These are phyloP conservation scores for Plagodis dolabraria DNA, from an alignment of 2,888 invertebrate genomes.

Conservation along the genomic window DNA sequence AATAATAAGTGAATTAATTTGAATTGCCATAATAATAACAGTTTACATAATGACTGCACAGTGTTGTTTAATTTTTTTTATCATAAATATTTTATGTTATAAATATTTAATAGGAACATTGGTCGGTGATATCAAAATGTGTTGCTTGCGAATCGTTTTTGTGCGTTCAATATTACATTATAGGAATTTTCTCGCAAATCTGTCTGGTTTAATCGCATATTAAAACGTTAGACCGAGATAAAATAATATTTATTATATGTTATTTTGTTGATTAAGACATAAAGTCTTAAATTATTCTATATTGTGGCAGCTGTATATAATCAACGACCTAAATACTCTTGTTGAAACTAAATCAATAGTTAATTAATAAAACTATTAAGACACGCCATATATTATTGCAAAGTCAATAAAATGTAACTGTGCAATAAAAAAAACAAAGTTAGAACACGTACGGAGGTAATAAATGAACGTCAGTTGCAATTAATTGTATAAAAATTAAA, in stretches of 20 bases:
- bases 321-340: conserved; percentile 26
- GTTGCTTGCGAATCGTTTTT: conserved; percentile 1
- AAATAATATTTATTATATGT: conserved; percentile 31
- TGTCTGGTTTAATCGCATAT: conserved; percentile 29
- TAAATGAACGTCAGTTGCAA: conserved; percentile 11
- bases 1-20: conserved; percentile 82
- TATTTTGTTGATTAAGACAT: conserved; percentile 40
- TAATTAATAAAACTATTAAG: conserved; percentile 30
- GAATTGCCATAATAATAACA: conserved; percentile 75
- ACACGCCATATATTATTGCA: conserved; percentile 29
- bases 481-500: conserved; percentile 19
- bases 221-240: conserved; percentile 22
- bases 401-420: conserved; percentile 27
- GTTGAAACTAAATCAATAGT: conserved; percentile 29
- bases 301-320: conserved; percentile 10
- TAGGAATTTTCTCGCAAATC: conserved; percentile 16
- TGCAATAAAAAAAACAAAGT: conserved; percentile 25
- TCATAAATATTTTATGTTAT: conserved; percentile 62
- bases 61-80: conserved; percentile 54
- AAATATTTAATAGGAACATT: conserved; percentile 59
- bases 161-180: neutral
- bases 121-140: conserved; percentile 47
- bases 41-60: conserved; percentile 69
- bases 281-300: conserved; percentile 24
- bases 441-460: conserved; percentile 7